phyloP scores from a whole-genome alignment of 2,113 vertebrate species.

The Indicator maculatus region DNA sequence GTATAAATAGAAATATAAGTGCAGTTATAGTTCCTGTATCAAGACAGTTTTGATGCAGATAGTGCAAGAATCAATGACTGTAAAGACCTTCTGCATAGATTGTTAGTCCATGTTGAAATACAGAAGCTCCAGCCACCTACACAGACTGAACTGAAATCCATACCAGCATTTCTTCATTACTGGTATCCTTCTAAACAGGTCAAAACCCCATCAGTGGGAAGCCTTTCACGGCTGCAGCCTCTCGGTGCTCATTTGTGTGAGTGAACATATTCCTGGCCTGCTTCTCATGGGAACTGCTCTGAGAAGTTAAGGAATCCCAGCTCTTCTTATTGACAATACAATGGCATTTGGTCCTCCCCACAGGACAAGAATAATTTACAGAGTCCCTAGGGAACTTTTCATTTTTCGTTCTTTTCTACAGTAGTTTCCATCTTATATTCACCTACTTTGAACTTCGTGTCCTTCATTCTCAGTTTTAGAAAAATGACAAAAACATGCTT shows the following conservation, averaged over 20 bases:
- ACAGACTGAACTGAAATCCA: neutral
- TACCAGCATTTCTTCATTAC: neutral
- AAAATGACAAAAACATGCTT: neutral
- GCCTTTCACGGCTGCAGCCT: neutral
- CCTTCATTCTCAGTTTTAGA: neutral
- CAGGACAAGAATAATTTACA: neutral
- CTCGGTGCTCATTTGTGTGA: too few relatives aligned
- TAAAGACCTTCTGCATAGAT: neutral
- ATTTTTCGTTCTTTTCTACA: neutral
- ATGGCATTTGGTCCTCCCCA: fast-evolving
- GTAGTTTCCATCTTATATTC: neutral
- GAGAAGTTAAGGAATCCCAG: neutral
- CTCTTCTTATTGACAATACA: neutral
- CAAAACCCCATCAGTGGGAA: neutral
- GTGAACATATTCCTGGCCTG: neutral
- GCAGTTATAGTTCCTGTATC: neutral
- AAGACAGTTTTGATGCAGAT: neutral
- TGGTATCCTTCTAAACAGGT: neutral
- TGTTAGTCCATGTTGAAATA: neutral
- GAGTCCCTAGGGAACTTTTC: neutral
- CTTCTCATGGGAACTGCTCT: neutral
- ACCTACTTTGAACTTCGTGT: neutral
- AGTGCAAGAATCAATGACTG: fast-evolving
- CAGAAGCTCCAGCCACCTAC: neutral
- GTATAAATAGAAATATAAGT: fast-evolving